phyloP scores from a whole-genome alignment of 2,113 vertebrate species.

The Picathartes gymnocephalus region DNA sequence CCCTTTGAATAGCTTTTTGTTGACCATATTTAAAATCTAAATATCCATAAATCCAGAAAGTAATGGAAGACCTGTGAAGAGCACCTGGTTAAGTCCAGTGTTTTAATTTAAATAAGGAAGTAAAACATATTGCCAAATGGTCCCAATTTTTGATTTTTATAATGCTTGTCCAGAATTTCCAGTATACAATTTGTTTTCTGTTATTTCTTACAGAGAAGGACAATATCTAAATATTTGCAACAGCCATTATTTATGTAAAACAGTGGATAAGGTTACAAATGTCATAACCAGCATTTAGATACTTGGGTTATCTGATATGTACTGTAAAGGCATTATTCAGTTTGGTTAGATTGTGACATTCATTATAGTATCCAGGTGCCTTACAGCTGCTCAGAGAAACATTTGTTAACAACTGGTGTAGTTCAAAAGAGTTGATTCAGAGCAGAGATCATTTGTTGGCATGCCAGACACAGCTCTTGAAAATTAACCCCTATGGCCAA shows the following conservation, averaged over 20 bases:
- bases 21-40: background rate
- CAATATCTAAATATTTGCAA: background rate
- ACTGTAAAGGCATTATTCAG: background rate
- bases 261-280: background rate
- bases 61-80: background rate
- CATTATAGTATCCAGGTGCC: background rate
- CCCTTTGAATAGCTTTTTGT: background rate
- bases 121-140: background rate
- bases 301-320: background rate
- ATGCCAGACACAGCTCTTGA: background rate
- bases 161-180: background rate
- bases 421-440: background rate
- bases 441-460: background rate
- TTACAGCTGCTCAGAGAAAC: background rate
- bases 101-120: background rate
- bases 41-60: background rate
- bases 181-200: background rate
- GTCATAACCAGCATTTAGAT: background rate
- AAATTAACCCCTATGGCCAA: background rate
- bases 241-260: background rate
- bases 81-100: background rate
- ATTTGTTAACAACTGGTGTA: background rate
- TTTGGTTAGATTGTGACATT: background rate
- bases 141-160: background rate
- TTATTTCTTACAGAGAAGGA: background rate